These are phyloP conservation scores for Mastacembelus armatus DNA, from an alignment of 2,797 vertebrate genomes.

Conservation along the genomic window DNA sequence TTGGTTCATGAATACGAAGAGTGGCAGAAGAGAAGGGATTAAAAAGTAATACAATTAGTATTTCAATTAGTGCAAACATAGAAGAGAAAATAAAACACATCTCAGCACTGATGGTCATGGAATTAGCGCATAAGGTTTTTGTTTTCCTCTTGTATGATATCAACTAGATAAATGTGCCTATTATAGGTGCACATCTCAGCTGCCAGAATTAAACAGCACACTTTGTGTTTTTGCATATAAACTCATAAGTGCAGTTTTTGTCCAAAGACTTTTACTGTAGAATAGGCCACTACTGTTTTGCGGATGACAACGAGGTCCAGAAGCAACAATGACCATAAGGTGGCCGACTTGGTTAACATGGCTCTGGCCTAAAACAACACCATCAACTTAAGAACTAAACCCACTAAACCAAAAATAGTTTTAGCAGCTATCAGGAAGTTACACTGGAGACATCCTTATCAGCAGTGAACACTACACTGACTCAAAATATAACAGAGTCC, in stretches of 20 bases:
- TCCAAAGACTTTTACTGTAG: background rate
- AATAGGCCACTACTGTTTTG: slow-evolving; percentile 13
- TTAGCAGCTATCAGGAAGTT: slow-evolving; percentile 57
- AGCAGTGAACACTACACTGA: slow-evolving; percentile 61
- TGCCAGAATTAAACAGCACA: background rate
- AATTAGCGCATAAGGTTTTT: slow-evolving; percentile 8
- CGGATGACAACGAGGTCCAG: slow-evolving; percentile 23
- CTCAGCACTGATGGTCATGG: slow-evolving; percentile 14
- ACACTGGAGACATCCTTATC: slow-evolving; percentile 69
- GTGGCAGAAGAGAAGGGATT: slow-evolving; percentile 48
- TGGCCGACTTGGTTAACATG: slow-evolving; percentile 4
- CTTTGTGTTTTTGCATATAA: background rate
- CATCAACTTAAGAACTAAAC: slow-evolving; percentile 35
- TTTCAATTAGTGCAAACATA: slow-evolving; percentile 46
- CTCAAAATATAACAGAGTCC: slow-evolving; percentile 66
- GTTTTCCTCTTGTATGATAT: background rate
- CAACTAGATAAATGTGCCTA: slow-evolving; percentile 1
- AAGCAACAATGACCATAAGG: no score
- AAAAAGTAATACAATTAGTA: slow-evolving; percentile 62
- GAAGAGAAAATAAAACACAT: slow-evolving; percentile 38
- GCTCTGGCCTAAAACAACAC: slow-evolving; percentile 32
- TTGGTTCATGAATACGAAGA: slow-evolving; percentile 33
- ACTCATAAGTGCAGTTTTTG: no score
- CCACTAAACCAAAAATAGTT: slow-evolving; percentile 56
- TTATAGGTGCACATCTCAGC: background rate